Conservation (phyloP, 2,888 invertebrate species). For the Plagodis pulveraria region DNA sequence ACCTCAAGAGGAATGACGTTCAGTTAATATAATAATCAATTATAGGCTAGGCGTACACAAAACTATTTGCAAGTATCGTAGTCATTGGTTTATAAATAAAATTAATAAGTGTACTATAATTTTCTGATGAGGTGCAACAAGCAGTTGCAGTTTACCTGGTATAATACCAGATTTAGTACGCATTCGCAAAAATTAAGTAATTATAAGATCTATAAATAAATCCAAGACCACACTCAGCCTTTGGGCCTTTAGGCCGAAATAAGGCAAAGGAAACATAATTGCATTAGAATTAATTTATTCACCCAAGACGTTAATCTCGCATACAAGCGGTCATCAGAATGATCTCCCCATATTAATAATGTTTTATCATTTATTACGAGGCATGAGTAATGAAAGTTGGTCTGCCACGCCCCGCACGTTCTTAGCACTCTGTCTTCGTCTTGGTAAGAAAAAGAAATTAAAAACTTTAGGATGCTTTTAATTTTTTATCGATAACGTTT, state of each 20-base stretch:
- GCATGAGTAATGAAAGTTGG: conserved; percentile 83
- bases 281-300: conserved; percentile 80
- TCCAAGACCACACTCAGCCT: conserved; percentile 11
- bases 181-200: no score
- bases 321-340: conserved; percentile 68
- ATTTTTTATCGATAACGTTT: conserved; percentile 64
- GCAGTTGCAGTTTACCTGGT: no score
- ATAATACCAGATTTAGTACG: no score
- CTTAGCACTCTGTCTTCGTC: conserved; percentile 80
- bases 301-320: conserved; percentile 67
- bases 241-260: conserved; percentile 12
- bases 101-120: no score
- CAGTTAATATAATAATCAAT: no score
- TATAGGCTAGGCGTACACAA: no score
- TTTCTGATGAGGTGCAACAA: no score
- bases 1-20: no score
- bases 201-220: no score
- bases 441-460: conserved; percentile 69
- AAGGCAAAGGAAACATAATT: conserved; percentile 65
- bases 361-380: conserved; percentile 84
- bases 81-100: no score
- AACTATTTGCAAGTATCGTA: no score
- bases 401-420: conserved; percentile 78
- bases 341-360: conserved; percentile 82
- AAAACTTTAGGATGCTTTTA: conserved; percentile 51